Conservation (phyloP, 2,113 vertebrate genomes). For the Scytalopus superciliaris region DNA sequence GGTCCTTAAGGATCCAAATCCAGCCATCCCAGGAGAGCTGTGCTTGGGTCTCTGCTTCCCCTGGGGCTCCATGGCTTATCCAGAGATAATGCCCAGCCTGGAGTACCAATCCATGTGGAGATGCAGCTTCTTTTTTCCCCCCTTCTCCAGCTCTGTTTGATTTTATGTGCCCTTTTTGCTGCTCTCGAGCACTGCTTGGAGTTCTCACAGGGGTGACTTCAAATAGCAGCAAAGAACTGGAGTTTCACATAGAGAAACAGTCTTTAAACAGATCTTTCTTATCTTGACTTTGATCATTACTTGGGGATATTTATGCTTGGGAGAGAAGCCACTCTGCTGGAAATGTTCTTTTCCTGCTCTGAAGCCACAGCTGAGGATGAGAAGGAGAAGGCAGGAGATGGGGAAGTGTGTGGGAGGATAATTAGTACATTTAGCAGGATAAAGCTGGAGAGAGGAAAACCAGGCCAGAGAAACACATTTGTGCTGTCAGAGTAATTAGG, state of each 20-base stretch:
- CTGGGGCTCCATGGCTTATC: background rate
- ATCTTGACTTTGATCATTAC: background rate
- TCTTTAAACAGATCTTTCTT: background rate
- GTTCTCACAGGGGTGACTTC: background rate
- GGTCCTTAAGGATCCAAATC: background rate
- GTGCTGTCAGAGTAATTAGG: background rate
- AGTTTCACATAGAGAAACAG: background rate
- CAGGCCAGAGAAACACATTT: background rate
- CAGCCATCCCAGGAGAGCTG: accelerated
- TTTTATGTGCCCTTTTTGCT: background rate
- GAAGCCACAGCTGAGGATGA: background rate
- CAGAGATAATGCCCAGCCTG: background rate
- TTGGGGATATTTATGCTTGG: background rate
- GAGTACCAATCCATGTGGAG: background rate
- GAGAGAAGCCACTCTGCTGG: background rate
- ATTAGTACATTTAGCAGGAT: slow-evolving; percentile 15
- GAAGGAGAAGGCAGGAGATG: background rate
- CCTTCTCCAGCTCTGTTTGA: background rate
- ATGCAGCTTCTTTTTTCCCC: background rate
- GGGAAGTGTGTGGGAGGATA: background rate
- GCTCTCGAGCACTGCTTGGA: background rate
- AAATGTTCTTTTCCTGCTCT: background rate
- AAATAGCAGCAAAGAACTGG: background rate
- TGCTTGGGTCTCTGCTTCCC: background rate
- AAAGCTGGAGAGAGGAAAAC: background rate